Conservation (phyloP, 2,888 invertebrate species). For the Polydrusus tereticollis region DNA sequence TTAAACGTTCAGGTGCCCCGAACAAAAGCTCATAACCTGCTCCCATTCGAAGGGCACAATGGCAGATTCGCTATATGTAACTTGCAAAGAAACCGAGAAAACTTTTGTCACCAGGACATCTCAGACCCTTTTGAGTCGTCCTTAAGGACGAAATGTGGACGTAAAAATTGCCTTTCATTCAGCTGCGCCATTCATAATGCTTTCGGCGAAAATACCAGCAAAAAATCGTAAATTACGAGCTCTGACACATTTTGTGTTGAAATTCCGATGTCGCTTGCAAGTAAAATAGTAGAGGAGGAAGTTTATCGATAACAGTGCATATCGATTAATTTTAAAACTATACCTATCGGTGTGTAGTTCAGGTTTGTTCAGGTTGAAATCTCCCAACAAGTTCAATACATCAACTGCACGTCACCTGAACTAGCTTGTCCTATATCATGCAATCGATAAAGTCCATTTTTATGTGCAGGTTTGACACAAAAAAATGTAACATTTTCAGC, state of each 20-base stretch:
- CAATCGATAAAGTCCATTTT: too few relatives aligned
- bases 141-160: constrained; percentile 41
- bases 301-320: neutral
- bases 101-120: constrained; percentile 47
- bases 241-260: constrained; percentile 37
- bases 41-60: constrained; percentile 45
- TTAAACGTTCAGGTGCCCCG: constrained; percentile 49
- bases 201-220: constrained; percentile 46
- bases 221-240: constrained; percentile 48
- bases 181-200: constrained; percentile 46
- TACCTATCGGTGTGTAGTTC: neutral
- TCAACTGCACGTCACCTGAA: too few relatives aligned
- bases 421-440: too few relatives aligned
- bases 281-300: constrained; percentile 19
- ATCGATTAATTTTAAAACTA: neutral
- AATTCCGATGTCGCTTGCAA: constrained; percentile 27
- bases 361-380: too few relatives aligned
- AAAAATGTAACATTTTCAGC: too few relatives aligned
- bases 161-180: constrained; percentile 47
- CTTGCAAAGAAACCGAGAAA: constrained; percentile 47
- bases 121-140: constrained; percentile 37
- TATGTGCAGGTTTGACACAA: too few relatives aligned
- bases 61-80: constrained; percentile 49
- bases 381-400: too few relatives aligned
- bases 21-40: constrained; percentile 48